Conservation (phyloP, 2,888 invertebrate genomes). For the Mythimna loreyi region DNA sequence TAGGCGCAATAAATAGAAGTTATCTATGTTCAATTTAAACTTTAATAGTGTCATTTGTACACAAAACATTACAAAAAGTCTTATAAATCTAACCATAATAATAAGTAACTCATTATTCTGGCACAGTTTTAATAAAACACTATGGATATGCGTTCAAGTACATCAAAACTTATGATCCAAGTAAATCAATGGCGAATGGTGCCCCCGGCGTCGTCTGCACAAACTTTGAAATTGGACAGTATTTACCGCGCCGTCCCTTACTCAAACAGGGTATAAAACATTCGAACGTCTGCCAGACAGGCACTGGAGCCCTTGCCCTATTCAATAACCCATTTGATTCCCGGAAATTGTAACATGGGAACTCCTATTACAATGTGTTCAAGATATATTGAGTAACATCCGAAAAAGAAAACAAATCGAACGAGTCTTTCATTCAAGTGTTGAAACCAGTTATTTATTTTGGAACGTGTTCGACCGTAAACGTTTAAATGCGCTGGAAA, state of each 20-base stretch:
- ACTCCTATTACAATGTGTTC: slow-evolving; percentile 47
- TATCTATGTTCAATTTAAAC: no score
- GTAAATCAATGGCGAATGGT: slow-evolving; percentile 18
- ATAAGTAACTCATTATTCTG: no score
- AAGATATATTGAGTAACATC: slow-evolving; percentile 49
- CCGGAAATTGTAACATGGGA: slow-evolving; percentile 59
- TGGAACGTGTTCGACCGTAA: slow-evolving; percentile 19
- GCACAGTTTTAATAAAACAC: background rate
- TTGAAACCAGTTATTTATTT: slow-evolving; percentile 38
- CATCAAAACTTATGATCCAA: background rate
- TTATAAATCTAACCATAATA: no score
- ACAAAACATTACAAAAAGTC: no score
- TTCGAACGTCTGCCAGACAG: slow-evolving; percentile 41
- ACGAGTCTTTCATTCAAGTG: slow-evolving; percentile 14
- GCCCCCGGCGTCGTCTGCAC: slow-evolving; percentile 39
- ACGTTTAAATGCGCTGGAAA: slow-evolving; percentile 12
- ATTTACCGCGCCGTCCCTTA: slow-evolving; percentile 48
- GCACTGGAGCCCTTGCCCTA: slow-evolving; percentile 40
- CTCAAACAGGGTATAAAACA: slow-evolving; percentile 57
- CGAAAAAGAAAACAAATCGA: slow-evolving; percentile 17
- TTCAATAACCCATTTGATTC: slow-evolving; percentile 61
- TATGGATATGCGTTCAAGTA: no score
- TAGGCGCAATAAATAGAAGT: no score
- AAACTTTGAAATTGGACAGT: slow-evolving; percentile 55
- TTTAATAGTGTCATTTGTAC: no score